Evolutionary conservation across 2,888 invertebrate species (phyloP).

Genomic region (Plutella xylostella): DNA sequence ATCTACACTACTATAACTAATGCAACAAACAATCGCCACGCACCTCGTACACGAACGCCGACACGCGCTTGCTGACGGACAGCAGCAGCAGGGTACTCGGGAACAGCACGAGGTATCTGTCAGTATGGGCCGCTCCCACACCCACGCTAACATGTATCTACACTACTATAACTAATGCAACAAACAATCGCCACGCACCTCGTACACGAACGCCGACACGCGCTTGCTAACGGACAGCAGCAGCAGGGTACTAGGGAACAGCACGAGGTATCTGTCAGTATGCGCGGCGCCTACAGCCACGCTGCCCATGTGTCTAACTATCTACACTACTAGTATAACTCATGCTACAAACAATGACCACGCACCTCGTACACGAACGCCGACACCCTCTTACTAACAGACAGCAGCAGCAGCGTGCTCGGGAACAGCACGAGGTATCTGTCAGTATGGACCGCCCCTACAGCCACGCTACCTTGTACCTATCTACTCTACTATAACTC

Average conservation of each 20-base stretch:
- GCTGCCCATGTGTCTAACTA: conserved; percentile 94
- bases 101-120: conserved; percentile 93
- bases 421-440: conserved; percentile 94
- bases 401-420: conserved; percentile 86
- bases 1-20: too few species aligned
- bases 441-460: conserved; percentile 87
- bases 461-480: conserved; percentile 92
- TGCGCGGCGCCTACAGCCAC: conserved; percentile 89
- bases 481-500: too few species aligned
- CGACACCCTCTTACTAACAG: conserved; percentile 91
- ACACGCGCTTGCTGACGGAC: conserved; percentile 91
- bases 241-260: conserved; percentile 90
- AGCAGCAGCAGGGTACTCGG: conserved; percentile 89
- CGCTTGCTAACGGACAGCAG: conserved; percentile 92
- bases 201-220: conserved; percentile 95
- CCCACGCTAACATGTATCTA: too few species aligned
- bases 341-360: too few species aligned
- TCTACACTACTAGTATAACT: too few species aligned
- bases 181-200: too few species aligned
- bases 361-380: conserved; percentile 92
- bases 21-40: too few species aligned
- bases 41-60: conserved; percentile 94
- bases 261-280: conserved; percentile 90
- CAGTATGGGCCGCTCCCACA: conserved; percentile 85
- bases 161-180: too few species aligned